These are phyloP conservation scores for Drosophila tropicalis DNA, from an alignment of 1,140 invertebrate genomes.

Conservation along the genomic window DNA sequence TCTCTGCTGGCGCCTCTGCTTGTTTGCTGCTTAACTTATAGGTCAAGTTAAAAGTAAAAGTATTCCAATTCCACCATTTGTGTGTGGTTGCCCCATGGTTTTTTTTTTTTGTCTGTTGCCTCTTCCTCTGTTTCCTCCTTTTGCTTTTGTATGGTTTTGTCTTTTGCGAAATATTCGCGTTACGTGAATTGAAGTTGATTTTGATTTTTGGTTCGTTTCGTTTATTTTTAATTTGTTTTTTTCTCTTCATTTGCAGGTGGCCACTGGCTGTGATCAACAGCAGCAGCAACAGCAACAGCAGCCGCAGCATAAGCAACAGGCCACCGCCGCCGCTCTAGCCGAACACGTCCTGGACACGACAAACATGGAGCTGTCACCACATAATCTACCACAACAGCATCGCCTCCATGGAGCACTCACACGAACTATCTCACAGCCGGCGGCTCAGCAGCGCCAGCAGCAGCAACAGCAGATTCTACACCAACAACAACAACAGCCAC, in stretches of 20 bases:
- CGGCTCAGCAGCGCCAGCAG: slow-evolving; percentile 47
- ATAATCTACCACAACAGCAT: slow-evolving; percentile 48
- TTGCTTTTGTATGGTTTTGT: slow-evolving; percentile 24
- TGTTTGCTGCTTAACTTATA: slow-evolving; percentile 68
- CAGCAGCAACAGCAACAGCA: slow-evolving; percentile 55
- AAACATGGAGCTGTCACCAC: slow-evolving; percentile 42
- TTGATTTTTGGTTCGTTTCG: slow-evolving; percentile 27
- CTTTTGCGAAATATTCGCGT: slow-evolving; percentile 57
- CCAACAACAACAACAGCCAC: slow-evolving; percentile 51
- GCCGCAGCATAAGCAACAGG: slow-evolving; percentile 41
- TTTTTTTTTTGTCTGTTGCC: slow-evolving; percentile 27
- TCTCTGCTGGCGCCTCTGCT: slow-evolving; percentile 33
- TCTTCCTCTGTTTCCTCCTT: slow-evolving; percentile 13
- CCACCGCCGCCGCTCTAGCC: background rate
- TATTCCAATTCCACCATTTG: slow-evolving; percentile 40
- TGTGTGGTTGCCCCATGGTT: slow-evolving; percentile 23
- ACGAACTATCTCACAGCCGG: slow-evolving; percentile 77
- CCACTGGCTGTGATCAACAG: slow-evolving; percentile 48
- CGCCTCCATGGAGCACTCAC: slow-evolving; percentile 68
- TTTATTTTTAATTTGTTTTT: slow-evolving; percentile 32
- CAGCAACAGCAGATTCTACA: slow-evolving; percentile 52
- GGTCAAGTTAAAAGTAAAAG: slow-evolving; percentile 81
- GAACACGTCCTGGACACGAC: slow-evolving; percentile 46
- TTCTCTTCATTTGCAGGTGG: slow-evolving; percentile 63
- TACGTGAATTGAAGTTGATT: slow-evolving; percentile 62